Base-by-base conservation (phyloP, 30 jellyfish, hydroid and myxozoan genomes). In the Aurelia coerulea region DNA sequence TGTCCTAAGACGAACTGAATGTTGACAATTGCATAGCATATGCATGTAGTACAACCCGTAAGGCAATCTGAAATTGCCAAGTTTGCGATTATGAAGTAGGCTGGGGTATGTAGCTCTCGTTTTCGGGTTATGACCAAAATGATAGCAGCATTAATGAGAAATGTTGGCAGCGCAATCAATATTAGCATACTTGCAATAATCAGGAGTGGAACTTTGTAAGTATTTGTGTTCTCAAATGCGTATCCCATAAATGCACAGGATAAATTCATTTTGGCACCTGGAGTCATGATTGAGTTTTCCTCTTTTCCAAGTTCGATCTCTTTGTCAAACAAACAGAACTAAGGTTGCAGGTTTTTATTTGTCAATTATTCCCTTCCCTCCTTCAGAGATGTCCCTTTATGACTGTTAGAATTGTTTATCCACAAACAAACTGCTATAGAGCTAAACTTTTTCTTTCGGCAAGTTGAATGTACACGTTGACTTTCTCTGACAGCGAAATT, bases 181-280 rank as follows among this genome's bases (percentile, higher is more conserved):
- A 83, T 50, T 46, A 71, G 29, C 3, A 83, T 16, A 6, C 74
- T 23, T 56, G 92, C 80, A 1, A 83, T 71, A 1, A 39, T 49
- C 39, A 58, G 10, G 23, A 69, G 54, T 13, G 88, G 63, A 15
- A 62, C 62, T 33, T 62, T 63, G 53, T 15, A 49, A 14, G 65
- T 19, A 16, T 53, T 32, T 16, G 23, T 62, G 7, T 73, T 71
- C 15, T 41, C 41, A 72, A 51, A 58, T 2, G 86, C 41, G 62
- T 83, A 73, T 8, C 86, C 92, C 86, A 83, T 32, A 32, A 50
- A 83, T 17, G 92, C 86, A 60, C 92, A 83, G 5, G 92, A 71
- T 60, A 82, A 34, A 56, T 80, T 80, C 90, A 80, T 80, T 64
- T 2, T 63, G 50, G 64, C 60, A 13, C 52, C 14, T 46, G 56